Evolutionary conservation across 2,113 vertebrate genomes (phyloP), one percentile per base, ranked within the genome.

Genomic region (Synchiropus splendidus): DNA sequence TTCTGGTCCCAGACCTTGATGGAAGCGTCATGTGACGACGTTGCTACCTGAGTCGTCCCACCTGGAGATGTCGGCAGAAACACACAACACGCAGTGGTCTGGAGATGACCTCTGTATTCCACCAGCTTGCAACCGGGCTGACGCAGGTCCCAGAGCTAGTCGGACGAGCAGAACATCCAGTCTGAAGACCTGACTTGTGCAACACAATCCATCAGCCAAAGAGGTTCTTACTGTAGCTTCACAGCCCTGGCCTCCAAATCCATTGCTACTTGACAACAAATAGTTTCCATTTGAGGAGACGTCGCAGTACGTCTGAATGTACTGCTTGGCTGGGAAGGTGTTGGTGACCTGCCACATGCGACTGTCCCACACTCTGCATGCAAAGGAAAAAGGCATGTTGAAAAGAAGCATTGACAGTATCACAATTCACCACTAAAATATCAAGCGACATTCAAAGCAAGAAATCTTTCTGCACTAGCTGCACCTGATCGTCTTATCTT

Each of bases 291-390:
- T 91, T 14, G 51, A 48, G 58, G 89, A 94, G 53, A 86, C 87
- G 0, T 89, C 91, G 31, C 94, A 98, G 84, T 91, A 83, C 0
- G 87, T 97, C 85, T 98, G 94, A 34, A 98, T 90, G 67, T 98
- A 88, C 63, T 81, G 89, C 82, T 92, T 93, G 39, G 87, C 58
- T 2, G 91, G 90, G 60, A 98, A 97, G 0, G 77, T 54, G 49
- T 91, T 89, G n/a, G 87, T 88, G 44, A 95, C 87, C 76, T 83
- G 89, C 78, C 94, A 90, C 1, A 75, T 66, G 36, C 90, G 89
- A 62, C 86, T 90, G 77, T 97, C 93, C 94, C 94, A 98, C 16
- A 97, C 66, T 73, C 94, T 98, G 82, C 15, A 51, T n/a, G 6
- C 18, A 36, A 42, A 37, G 6, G 13, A n/a, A 30, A 42, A 9